These are phyloP conservation scores for Unio pictorum DNA, from an alignment of 2,888 invertebrate genomes.

Conservation along the genomic window DNA sequence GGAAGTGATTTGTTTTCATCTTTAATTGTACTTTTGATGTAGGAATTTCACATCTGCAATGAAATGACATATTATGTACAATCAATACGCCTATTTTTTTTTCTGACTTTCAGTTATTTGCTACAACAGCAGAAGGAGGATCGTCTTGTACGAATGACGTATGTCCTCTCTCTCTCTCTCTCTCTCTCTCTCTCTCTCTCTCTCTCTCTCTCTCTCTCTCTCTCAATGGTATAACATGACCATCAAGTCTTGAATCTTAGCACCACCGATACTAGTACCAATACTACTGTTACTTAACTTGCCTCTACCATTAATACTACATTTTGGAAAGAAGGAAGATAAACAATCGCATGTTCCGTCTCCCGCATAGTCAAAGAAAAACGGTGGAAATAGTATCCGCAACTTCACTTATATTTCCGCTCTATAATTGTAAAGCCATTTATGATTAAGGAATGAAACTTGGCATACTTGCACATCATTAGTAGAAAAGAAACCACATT, in stretches of 20 bases:
- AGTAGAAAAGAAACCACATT: too few species aligned
- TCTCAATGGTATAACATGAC: neutral
- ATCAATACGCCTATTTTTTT: too few species aligned
- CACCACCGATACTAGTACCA: neutral
- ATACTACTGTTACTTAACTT: conserved; percentile 1
- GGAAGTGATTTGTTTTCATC: too few species aligned
- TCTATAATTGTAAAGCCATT: too few species aligned
- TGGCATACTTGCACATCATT: too few species aligned
- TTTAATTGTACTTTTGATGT: too few species aligned
- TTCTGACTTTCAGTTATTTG: too few species aligned
- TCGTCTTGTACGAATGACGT: neutral
- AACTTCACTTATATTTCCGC: conserved; percentile 11
- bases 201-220: conserved; percentile 5
- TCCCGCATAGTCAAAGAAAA: neutral
- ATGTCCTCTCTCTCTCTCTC: conserved; percentile 1
- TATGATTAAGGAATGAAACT: too few species aligned
- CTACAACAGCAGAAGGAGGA: too few species aligned
- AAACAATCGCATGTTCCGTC: neutral
- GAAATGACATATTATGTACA: too few species aligned
- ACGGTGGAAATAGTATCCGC: too few species aligned
- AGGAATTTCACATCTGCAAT: too few species aligned
- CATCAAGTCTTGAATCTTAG: neutral
- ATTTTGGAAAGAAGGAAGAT: neutral
- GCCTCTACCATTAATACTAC: conserved; percentile 4
- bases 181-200: neutral